Evolutionary conservation across 2,888 invertebrate species (phyloP), one percentile per base, ranked within the genome.

Genomic region (Mongoloraphidia duomilia): DNA sequence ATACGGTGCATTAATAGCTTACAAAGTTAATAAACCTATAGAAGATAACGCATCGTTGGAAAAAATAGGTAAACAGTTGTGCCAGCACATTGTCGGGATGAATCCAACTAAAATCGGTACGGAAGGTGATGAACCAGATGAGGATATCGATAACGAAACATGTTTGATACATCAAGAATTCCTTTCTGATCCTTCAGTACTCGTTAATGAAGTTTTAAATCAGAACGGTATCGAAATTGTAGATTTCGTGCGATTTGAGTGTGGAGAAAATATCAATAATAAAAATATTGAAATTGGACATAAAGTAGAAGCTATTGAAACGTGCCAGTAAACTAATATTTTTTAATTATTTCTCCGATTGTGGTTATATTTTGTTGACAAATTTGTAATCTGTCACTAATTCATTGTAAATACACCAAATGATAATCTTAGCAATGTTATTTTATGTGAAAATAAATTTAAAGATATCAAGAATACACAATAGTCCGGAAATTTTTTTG

Each of bases 1-100:
- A 69, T 91, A 91, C 65, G 94, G 89, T 34, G 84, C 90, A 1
- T 62, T 95, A 43, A 71, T 94, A 1, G 87, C 86, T 17, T 81
- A 84, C 61, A 77, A 71, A 62, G 61, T 72, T 69, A 58, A 60
- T 60, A 44, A 63, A 57, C 49, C 67, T 61, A 43, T 59, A 11
- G 55, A 55, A 11, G 47, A 63, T 2, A 68, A 72, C 49, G 51
- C 61, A 13, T 63, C 66, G 12, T 54, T 70, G 8, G 60, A 68
- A 34, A 61, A 69, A 43, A 60, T 86, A 9, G 84, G 84, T 13
- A 77, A 78, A 56, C 82, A 88, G 60, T 65, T 96, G 8, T 92
- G 93, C 63, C 94, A 95, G 64, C 96, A 96, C 62, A 80, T 96
- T 58, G 89, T 96, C 17, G 93, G 91, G 34, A 82, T 90, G 77